Conservation (phyloP, 2,797 vertebrate species). For the Serranus cabrilla region DNA sequence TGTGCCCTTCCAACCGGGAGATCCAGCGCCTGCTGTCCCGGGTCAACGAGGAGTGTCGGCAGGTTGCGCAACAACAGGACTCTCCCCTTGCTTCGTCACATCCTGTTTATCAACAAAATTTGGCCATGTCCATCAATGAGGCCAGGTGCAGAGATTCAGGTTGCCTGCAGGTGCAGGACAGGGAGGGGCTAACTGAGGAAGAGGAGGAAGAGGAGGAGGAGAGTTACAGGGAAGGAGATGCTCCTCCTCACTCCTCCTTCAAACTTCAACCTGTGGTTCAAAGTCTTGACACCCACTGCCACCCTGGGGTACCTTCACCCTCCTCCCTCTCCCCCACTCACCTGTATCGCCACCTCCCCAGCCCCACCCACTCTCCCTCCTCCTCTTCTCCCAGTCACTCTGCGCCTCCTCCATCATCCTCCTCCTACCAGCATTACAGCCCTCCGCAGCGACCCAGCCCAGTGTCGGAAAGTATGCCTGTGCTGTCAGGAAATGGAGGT, state of each 20-base stretch:
- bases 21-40: conserved; percentile 95
- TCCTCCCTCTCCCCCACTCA: conserved; percentile 70
- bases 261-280: conserved; percentile 35
- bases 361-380: conserved; percentile 87
- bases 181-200: conserved; percentile 84
- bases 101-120: conserved; percentile 54
- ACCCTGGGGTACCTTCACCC: conserved; percentile 34
- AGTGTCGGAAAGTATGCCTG: conserved; percentile 86
- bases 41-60: conserved; percentile 95
- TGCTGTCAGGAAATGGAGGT: conserved; percentile 52
- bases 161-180: conserved; percentile 56
- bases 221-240: conserved; percentile 87
- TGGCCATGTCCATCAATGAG: conserved; percentile 52
- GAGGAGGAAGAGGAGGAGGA: conserved; percentile 87
- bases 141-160: conserved; percentile 47
- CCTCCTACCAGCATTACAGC: conserved; percentile 89
- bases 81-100: conserved; percentile 61
- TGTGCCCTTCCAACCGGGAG: conserved; percentile 97
- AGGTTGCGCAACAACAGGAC: conserved; percentile 85
- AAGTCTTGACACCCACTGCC: conserved; percentile 45
- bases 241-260: conserved; percentile 25
- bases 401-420: conserved; percentile 82
- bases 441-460: conserved; percentile 90
- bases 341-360: conserved; percentile 73
- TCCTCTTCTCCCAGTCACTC: conserved; percentile 87